A percentile compares a stretch with the other conserved stretches of the same genome.
These are phyloP conservation scores for Dysdera silvatica DNA, from an alignment of 1,140 invertebrate species.

Conservation along the genomic window DNA sequence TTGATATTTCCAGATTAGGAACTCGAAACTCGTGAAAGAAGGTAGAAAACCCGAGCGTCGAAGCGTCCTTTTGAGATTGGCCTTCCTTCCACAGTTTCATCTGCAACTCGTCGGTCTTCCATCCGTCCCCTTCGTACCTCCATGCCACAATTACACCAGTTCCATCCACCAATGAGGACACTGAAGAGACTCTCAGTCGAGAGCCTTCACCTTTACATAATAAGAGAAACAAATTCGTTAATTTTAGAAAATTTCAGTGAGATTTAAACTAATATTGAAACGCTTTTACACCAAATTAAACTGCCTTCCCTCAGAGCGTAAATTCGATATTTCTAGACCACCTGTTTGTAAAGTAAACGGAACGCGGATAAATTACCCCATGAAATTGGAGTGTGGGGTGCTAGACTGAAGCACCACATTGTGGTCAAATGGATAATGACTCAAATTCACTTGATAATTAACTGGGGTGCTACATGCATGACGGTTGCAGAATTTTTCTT, in stretches of 20 bases:
- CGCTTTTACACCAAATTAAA: too few relatives aligned
- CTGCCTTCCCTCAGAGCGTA: too few relatives aligned
- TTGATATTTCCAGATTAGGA: background rate
- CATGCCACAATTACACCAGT: background rate
- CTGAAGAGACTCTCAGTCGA: background rate
- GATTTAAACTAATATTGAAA: too few relatives aligned
- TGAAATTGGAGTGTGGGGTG: too few relatives aligned
- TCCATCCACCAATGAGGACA: background rate
- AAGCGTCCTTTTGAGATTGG: background rate
- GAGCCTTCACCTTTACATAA: conserved; percentile 11
- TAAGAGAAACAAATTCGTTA: background rate
- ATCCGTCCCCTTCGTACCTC: conserved; percentile 11
- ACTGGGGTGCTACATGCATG: too few relatives aligned
- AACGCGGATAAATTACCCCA: too few relatives aligned
- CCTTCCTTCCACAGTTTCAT: conserved; percentile 1
- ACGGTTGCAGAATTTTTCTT: too few relatives aligned
- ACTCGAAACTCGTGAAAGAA: background rate
- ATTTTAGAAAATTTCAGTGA: background rate
- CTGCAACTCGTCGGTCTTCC: conserved; percentile 19
- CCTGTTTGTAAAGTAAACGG: too few relatives aligned
- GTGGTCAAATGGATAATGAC: too few relatives aligned
- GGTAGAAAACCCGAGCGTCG: background rate
- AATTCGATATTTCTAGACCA: too few relatives aligned
- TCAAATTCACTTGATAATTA: too few relatives aligned
- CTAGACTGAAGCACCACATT: too few relatives aligned